Base-by-base conservation (phyloP, 1,140 invertebrate genomes). In the Zophobas atratus region DNA sequence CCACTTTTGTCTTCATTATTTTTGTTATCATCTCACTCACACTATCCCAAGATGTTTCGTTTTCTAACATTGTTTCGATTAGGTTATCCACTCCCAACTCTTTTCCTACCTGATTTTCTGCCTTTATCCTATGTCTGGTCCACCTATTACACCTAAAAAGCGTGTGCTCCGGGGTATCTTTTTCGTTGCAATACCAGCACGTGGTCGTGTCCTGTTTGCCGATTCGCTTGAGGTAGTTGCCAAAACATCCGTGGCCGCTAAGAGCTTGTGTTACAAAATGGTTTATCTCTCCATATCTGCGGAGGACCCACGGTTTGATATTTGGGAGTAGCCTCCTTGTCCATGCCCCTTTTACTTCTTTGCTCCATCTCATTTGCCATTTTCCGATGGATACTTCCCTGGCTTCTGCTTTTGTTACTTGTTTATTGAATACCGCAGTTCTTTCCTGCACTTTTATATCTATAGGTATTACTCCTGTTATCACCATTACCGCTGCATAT, bases 161-260 rank as follows among this genome's bases (percentile, higher is more conserved):
- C 1, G 75, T 77, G 63, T 77, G 75, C 34, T 77, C 60, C n/a
- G 55, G 60, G 33, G 34, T 48, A 20, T 77, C 60, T n/a, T 5
- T 1, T 6, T 49, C 38, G 33, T n/a, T 20, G 20, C 75, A 77
- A 4, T 77, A 77, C 34, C 4, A 4, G 41, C 75, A 77, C 33
- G 6, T 34, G n/a, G 43, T 34, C n/a, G 36, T 49, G 6, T 72
- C 34, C n/a, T 34, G 3, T 36, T 35, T 6, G 20, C 39, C 38
- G 1, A 46, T 43, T 32, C 35, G 71, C 6, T 73, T 36, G n/a
- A 76, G 43, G 46, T 80, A 82, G 4, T 48, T 78, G 1, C 75
- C 39, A 49, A 82, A 84, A 39, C 78, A 81, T 0, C 83, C 81
- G 49, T 85, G 84, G 6, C 80, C 83, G n/a, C 78, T 78, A 1